phyloP scores from a whole-genome alignment of 2,797 vertebrate genomes.

The Sebastes aleutianus region DNA sequence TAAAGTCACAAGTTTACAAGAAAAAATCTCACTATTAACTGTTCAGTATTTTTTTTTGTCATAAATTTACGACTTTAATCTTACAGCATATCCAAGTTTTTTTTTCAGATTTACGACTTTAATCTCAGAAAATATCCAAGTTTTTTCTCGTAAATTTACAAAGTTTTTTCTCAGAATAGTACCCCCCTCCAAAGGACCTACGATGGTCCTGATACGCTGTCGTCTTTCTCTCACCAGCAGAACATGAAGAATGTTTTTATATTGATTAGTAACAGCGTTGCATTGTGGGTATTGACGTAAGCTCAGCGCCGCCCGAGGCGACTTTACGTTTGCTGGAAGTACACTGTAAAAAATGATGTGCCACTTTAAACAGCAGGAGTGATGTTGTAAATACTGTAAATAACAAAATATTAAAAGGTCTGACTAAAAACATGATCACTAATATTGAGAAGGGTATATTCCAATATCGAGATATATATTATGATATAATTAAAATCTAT shows the following conservation, averaged over 20 bases:
- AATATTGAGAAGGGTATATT: neutral
- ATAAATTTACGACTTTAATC: too few species aligned
- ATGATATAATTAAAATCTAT: neutral
- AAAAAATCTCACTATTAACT: too few species aligned
- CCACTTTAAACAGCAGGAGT: neutral
- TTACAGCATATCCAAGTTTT: too few species aligned
- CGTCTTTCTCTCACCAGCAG: slow-evolving; percentile 72
- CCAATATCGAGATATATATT: neutral
- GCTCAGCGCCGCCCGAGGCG: too few species aligned
- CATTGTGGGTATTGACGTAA: slow-evolving; percentile 38
- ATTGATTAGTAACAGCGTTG: slow-evolving; percentile 1
- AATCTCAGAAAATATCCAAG: too few species aligned
- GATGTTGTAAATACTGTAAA: neutral
- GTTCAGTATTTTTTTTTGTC: too few species aligned
- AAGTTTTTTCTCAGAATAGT: neutral
- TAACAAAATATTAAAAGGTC: neutral
- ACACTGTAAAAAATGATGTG: slow-evolving; percentile 20
- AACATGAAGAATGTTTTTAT: slow-evolving; percentile 67
- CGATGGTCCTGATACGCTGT: neutral
- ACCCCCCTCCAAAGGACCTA: neutral
- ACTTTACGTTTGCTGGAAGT: neutral
- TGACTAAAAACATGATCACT: neutral
- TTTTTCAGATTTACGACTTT: too few species aligned
- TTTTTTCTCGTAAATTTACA: too few species aligned
- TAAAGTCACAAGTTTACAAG: too few species aligned